Conservation (phyloP, 2,113 vertebrate genomes). For the Elachura formosa region DNA sequence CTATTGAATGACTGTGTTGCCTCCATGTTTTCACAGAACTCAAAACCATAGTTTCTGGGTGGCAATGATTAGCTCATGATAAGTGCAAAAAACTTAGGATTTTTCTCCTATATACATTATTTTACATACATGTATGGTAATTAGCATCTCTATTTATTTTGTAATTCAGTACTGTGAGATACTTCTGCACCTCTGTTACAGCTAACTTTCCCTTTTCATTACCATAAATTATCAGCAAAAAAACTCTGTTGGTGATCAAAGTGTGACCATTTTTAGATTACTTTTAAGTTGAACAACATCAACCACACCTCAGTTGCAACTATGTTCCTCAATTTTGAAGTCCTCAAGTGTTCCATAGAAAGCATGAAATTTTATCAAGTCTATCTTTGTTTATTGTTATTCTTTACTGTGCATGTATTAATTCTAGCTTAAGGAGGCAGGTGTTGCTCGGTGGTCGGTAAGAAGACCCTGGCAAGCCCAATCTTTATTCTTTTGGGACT, state of each 20-base stretch:
- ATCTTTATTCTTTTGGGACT: background rate
- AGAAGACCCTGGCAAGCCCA: background rate
- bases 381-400: background rate
- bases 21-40: background rate
- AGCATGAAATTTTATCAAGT: background rate
- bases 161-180: background rate
- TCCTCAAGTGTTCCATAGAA: background rate
- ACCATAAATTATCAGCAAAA: background rate
- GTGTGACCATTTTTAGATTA: background rate
- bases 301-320: background rate
- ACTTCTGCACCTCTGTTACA: background rate
- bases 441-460: background rate
- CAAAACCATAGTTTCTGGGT: background rate
- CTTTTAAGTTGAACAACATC: background rate
- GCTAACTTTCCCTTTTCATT: background rate
- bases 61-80: background rate
- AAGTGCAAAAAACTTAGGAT: background rate
- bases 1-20: background rate
- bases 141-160: background rate
- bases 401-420: background rate
- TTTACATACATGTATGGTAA: background rate
- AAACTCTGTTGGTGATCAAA: too few species aligned
- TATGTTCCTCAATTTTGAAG: background rate
- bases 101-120: background rate
- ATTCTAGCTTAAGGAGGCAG: background rate